These are phyloP conservation scores for Craterocephalus amniculus DNA, from an alignment of 2,797 vertebrate genomes.

Conservation along the genomic window DNA sequence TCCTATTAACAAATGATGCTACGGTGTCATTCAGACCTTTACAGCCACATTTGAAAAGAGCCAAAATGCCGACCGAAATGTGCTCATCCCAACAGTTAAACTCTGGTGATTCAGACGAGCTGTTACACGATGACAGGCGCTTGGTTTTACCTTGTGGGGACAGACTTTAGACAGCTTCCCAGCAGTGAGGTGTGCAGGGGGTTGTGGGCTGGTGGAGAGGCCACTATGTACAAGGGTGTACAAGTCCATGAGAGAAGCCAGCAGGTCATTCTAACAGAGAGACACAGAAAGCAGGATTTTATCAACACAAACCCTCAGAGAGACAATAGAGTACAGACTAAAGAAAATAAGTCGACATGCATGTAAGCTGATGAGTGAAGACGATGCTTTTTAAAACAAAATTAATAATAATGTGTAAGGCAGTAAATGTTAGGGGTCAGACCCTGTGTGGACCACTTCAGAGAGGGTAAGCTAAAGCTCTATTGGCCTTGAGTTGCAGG, in stretches of 20 bases:
- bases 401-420: slow-evolving; percentile 4
- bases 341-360: not conserved
- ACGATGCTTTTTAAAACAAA: not conserved
- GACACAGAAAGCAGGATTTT: slow-evolving; percentile 28
- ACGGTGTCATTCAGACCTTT: not conserved
- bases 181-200: slow-evolving; percentile 87
- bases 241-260: slow-evolving; percentile 87
- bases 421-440: not conserved
- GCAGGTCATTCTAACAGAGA: slow-evolving; percentile 75
- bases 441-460: not conserved
- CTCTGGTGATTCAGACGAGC: not conserved
- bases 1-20: not conserved
- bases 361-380: not conserved
- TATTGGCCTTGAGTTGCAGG: too few relatives aligned
- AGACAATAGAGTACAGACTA: not conserved
- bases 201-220: slow-evolving; percentile 80
- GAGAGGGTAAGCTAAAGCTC: not conserved
- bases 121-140: not conserved
- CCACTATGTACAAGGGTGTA: slow-evolving; percentile 90
- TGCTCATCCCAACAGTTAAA: not conserved
- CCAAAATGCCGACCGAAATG: not conserved
- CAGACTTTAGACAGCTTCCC: slow-evolving; percentile 95
- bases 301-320: not conserved
- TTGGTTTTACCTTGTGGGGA: slow-evolving; percentile 91
- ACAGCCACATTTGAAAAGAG: not conserved